Base-by-base conservation (phyloP, 1,140 invertebrate genomes). In the Drosophila mayri region DNA sequence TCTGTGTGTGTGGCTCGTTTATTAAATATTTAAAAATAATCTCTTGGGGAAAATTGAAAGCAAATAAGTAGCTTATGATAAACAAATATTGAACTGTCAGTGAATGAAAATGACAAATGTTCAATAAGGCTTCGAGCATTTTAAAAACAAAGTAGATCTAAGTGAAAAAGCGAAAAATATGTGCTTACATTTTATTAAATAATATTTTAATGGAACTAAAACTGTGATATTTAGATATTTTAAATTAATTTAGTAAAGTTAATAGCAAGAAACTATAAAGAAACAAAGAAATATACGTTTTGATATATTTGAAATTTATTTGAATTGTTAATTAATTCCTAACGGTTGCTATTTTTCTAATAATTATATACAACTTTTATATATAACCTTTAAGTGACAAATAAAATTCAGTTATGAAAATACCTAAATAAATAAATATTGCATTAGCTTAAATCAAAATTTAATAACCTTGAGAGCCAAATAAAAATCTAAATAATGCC, bases 11-110 rank as follows among this genome's bases (percentile, higher is more conserved):
- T 22, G 30, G 32, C 4, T 50, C 66, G 66, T 44, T 71, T 71
- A 72, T 71, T 40, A 60, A 72, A 72, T 72, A 72, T 72, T 72
- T 71, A 72, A 59, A 71, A 38, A 44, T 59, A 71, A 72, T 72
- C 68, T 55, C 67, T 30, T 25, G 67, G 28, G 43, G 37, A 71
- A 67, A 72, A 72, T 59, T 60, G 52, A 72, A 71, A 18, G 68
- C 66, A 71, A 72, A 72, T 72, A 71, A 72, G 70, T 71, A 72
- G 68, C 67, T 72, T 72, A 47, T 49, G 68, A 71, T 59, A 41
- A 59, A 50, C 52, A 72, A 72, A 71, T 32, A 71, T 30, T 43
- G 28, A n/a, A 10, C 30, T 37, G 44, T 49, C 40, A 18, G 38
- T 52, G 37, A 65, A 30, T 22, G 11, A 11, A 65, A 65, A 32